Evolutionary conservation across 2,797 vertebrate species (phyloP), one percentile per base, ranked within the genome.

Genomic region (Petrocephalus schoutedeni): DNA sequence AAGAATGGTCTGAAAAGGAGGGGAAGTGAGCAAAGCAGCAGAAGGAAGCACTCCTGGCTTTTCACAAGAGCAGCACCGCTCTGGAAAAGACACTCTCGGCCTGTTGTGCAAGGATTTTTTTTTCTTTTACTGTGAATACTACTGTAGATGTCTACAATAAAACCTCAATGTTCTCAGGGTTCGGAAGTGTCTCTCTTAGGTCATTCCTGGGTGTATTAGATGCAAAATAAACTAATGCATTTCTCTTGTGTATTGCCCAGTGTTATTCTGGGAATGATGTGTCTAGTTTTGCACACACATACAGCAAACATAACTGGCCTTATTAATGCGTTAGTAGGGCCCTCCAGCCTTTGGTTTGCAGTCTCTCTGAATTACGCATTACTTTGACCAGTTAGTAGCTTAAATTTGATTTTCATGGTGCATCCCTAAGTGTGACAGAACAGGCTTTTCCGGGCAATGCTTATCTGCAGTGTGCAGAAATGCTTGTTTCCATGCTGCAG

Each of bases 1-100:
- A 89, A 84, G 93, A 95, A 91, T 96, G 96, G 96, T 93, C 91
- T 54, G 91, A 91, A 19, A 95, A 94, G 28, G 92, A 92, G 57
- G 88, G 89, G 21, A 93, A 95, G 61, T 95, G 88, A 95, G 8
- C 0, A 12, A 5, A 74, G 8, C 23, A 12, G 77, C 16, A 59
- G 6, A 3, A 4, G 0, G 80, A n/a, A 58, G 9, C 59, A 54
- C 49, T 71, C 16, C 49, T 19, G 21, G 1, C 21, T 23, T 28
- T 59, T 14, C 32, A 36, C 53, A 12, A 88, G 19, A 67, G 64
- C 61, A 21, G n/a, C 51, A 32, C 58, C 10, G 23, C 87, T 67
- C 58, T 71, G 58, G 10, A 53, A 21, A 1, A 36, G 4, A 4
- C 36, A n/a, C 4, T 9, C 80, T 83, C 19, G 54, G 12, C 82